A percentile compares a stretch with the other conserved stretches of the same genome.
These are phyloP conservation scores for Micromys minutus DNA, from an alignment of 2,113 vertebrate genomes.

Conservation along the genomic window DNA sequence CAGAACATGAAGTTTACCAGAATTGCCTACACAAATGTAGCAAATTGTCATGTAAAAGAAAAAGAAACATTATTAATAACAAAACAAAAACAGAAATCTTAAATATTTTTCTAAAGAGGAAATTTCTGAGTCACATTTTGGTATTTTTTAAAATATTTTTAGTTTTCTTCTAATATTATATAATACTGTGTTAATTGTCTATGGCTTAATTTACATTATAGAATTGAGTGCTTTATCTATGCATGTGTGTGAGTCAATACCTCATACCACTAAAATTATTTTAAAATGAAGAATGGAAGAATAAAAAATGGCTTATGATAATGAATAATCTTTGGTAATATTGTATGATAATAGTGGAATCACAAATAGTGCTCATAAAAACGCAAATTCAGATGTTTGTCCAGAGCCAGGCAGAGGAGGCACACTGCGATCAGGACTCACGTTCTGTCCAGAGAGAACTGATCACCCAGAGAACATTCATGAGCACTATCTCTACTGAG, in stretches of 20 bases:
- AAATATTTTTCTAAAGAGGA: not conserved
- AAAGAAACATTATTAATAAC: not conserved
- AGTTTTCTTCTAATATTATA: not conserved
- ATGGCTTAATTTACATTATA: not conserved
- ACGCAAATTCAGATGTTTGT: no score
- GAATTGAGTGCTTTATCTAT: not conserved
- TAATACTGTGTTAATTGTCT: not conserved
- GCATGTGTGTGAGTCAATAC: not conserved
- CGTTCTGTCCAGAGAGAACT: no score
- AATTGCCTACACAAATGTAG: not conserved
- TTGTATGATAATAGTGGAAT: not conserved
- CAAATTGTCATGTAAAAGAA: not conserved
- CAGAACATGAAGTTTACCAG: not conserved
- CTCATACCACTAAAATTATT: not conserved
- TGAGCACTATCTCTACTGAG: no score
- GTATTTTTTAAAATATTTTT: not conserved
- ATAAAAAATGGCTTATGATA: not conserved
- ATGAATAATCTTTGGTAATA: not conserved
- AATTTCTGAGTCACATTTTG: not conserved
- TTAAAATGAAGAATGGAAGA: not conserved
- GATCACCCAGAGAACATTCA: no score
- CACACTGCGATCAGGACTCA: no score
- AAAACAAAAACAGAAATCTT: not conserved
- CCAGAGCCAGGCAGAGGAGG: no score
- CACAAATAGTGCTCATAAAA: not conserved